Evolutionary conservation across 2,797 vertebrate species (phyloP), one percentile per base, ranked within the genome.

Genomic region (Ficedula albicollis): DNA sequence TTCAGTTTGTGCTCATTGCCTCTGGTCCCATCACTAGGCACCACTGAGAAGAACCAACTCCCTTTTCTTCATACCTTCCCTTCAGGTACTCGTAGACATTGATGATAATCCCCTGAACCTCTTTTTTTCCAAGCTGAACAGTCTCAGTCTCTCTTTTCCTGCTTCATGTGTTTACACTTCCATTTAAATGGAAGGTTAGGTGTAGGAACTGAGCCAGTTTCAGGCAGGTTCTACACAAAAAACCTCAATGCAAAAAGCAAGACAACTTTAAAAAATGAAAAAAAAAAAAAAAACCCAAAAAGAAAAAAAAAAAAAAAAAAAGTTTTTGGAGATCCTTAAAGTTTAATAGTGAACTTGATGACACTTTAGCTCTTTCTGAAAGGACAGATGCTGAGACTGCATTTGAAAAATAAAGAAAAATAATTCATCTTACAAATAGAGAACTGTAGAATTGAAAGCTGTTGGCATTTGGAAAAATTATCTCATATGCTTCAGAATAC

Each of bases 331-430:
- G 20, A 4, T 46, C 30, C 43, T 51, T 63, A 43, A 51, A 64
- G 10, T 72, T 88, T 86, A 18, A 54, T 20, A 13, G 18, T 51
- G 46, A 93, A 48, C 11, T 66, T 44, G 14, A 10, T 84, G 30
- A 34, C 10, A 27, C n/a, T 46, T 95, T 43, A 60, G 27, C 46
- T 88, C 58, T 83, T 90, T 85, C 48, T 64, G 46, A 90, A 43
- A 84, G 27, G n/a, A 44, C 39, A 69, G 70, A 14, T 90, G 54
- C 16, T 79, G 29, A 48, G 39, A 58, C 14, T 87, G 59, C 38
- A 58, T 87, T 63, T 82, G 51, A 90, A 87, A 89, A 94, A 75
- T 66, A 92, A 79, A 55, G 69, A 44, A 56, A 93, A 87, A 39
- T 32, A 84, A 66, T 79, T 87, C 11, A 19, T 21, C 29, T 73